These are phyloP conservation scores for Eupithecia centaureata DNA, from an alignment of 2,888 invertebrate genomes.

Conservation along the genomic window DNA sequence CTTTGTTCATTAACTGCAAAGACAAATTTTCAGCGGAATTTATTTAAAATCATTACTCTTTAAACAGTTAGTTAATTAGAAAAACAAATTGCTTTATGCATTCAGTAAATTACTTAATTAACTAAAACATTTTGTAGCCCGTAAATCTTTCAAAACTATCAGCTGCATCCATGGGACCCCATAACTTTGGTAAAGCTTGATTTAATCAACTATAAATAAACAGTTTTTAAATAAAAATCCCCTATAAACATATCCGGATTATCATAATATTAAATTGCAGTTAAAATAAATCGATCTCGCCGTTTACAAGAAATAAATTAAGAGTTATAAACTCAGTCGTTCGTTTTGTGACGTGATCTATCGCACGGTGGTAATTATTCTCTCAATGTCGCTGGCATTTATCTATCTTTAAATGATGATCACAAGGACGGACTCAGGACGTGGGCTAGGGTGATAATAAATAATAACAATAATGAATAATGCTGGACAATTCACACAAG, in stretches of 20 bases:
- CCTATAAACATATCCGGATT: slow-evolving; percentile 33
- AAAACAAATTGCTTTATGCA: neutral
- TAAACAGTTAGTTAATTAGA: too few relatives aligned
- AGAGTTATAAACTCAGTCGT: slow-evolving; percentile 30
- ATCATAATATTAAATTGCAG: slow-evolving; percentile 33
- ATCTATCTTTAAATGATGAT: slow-evolving; percentile 37
- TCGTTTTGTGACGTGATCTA: slow-evolving; percentile 43
- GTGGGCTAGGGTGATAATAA: neutral
- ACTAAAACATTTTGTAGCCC: neutral
- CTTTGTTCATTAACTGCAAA: too few relatives aligned
- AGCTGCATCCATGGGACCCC: neutral
- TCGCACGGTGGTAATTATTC: slow-evolving; percentile 41
- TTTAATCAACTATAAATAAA: slow-evolving; percentile 22
- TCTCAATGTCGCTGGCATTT: slow-evolving; percentile 38
- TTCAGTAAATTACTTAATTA: neutral
- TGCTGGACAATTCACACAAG: too few relatives aligned
- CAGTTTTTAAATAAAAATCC: slow-evolving; percentile 13
- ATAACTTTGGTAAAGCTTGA: slow-evolving; percentile 21
- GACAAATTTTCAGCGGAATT: too few relatives aligned
- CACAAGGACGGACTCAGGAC: slow-evolving; percentile 22
- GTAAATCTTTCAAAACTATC: slow-evolving; percentile 9
- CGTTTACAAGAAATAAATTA: slow-evolving; percentile 34
- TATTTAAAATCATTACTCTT: too few relatives aligned
- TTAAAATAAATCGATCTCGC: slow-evolving; percentile 33
- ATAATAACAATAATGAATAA: neutral